A percentile compares a stretch with the other conserved stretches of the same genome.
These are phyloP conservation scores for Caenorhabditis inopinata DNA, from an alignment of 1,140 invertebrate species.

Conservation along the genomic window DNA sequence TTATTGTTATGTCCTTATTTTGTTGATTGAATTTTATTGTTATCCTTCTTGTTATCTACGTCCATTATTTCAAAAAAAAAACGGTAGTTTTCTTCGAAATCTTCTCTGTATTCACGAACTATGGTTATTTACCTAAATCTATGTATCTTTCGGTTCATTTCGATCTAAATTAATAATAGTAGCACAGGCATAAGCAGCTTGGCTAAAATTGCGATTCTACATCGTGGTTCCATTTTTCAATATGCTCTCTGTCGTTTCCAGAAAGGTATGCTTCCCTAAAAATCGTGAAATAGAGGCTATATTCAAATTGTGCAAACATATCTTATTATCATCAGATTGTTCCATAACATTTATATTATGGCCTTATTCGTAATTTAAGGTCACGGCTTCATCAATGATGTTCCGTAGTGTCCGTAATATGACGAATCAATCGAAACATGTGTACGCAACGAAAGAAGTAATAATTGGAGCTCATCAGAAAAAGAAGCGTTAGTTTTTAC, in stretches of 20 bases:
- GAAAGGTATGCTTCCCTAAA: background rate
- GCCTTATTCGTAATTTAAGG: too few species aligned
- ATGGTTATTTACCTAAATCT: too few species aligned
- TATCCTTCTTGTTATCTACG: background rate
- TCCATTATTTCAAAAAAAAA: background rate
- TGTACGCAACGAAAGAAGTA: background rate
- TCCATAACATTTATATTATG: too few species aligned
- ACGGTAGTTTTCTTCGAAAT: background rate
- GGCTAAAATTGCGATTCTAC: too few species aligned
- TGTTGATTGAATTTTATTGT: background rate
- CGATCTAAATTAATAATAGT: too few species aligned
- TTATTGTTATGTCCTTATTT: background rate
- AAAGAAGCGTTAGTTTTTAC: slow-evolving; percentile 1
- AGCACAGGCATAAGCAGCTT: too few species aligned
- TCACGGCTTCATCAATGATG: background rate
- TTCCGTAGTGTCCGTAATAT: background rate
- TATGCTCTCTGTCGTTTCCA: background rate
- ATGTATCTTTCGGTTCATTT: too few species aligned
- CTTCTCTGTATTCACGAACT: background rate
- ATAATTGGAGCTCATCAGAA: background rate
- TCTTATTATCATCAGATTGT: too few species aligned
- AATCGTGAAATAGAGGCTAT: too few species aligned
- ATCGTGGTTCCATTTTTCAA: background rate
- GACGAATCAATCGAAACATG: background rate
- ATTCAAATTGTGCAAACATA: too few species aligned